Base-by-base conservation (phyloP, 2,113 vertebrate genomes). In the Nyctibius bracteatus region DNA sequence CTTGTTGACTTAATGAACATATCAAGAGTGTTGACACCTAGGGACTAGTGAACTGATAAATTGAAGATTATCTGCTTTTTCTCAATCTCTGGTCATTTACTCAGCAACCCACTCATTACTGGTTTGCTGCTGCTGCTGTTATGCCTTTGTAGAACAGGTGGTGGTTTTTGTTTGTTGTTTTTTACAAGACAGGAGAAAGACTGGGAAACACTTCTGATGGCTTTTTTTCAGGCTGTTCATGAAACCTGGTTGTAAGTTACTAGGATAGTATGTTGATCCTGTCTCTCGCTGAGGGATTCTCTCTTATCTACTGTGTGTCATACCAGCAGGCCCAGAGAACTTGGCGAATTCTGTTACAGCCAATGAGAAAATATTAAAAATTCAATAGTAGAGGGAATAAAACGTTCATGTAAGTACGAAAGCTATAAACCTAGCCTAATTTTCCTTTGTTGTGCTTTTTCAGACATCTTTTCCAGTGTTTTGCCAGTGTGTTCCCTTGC, bases 51-150 rank as follows among this genome's bases (percentile, higher is more conserved):
- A 85, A 97, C 62, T 77, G 67, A 58, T 90, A 70, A 89, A 90
- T 65, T 96, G 90, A 92, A 94, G 81, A 94, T 96, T 66, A 96
- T 88, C 92, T 98, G 75, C 70, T 97, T 98, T 98, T 98, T 96
- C 97, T 88, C 35, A 51, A 1, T 78, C 79, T 95, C 63, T 43
- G 47, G 59, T 94, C 44, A 27, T 81, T 92, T 94, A 92, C 70
- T 74, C 94, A 96, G 96, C 97, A 98, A 97, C 95, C 95, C 95
- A 98, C 97, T 98, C 5, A 20, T 82, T 47, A 86, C 97, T 97
- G 98, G 97, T 98, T 97, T 97, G 94, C 96, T 98, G 95, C 96
- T 98, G 98, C 97, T 97, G 92, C 98, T 98, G 87, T 58, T 95
- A 70, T 77, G 51, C 24, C 44, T 90, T 90, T 85, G 62, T 91